Evolutionary conservation across 2,888 invertebrate species (phyloP).

Genomic region (Elgonia sp.): DNA sequence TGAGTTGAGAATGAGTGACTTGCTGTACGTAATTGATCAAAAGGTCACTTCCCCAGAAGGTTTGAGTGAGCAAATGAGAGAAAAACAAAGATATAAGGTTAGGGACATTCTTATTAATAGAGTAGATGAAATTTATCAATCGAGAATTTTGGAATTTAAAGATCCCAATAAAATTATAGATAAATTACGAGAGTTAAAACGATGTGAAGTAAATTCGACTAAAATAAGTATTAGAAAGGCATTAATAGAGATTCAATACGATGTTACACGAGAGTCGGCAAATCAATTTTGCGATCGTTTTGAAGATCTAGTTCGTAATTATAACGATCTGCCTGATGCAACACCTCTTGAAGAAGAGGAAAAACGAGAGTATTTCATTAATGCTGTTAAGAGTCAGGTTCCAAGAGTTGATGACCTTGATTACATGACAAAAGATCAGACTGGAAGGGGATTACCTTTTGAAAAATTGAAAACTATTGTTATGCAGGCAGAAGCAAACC

Average conservation of each 20-base stretch:
- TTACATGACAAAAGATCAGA: constrained; percentile 33
- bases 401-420: constrained; percentile 37
- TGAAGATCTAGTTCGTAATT: constrained; percentile 38
- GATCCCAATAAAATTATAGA: constrained; percentile 23
- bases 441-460: constrained; percentile 40
- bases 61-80: constrained; percentile 1
- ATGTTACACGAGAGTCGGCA: constrained; percentile 28
- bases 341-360: constrained; percentile 44
- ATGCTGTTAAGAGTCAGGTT: constrained; percentile 20
- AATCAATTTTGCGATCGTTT: constrained; percentile 46
- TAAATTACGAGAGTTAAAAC: constrained; percentile 48
- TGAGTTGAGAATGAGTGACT: constrained; percentile 29
- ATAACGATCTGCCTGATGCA: constrained; percentile 34
- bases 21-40: constrained; percentile 40
- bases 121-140: constrained; percentile 47
- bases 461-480: constrained; percentile 44
- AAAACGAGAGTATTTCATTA: constrained; percentile 31
- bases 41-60: background rate
- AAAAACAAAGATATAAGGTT: constrained; percentile 36
- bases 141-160: constrained; percentile 32
- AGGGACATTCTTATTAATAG: constrained; percentile 47
- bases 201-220: constrained; percentile 42
- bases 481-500: constrained; percentile 51
- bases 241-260: constrained; percentile 28
- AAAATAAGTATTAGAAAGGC: constrained; percentile 31